These are phyloP conservation scores for Ovis canadensis DNA, from an alignment of 2,113 vertebrate genomes.

Conservation along the genomic window DNA sequence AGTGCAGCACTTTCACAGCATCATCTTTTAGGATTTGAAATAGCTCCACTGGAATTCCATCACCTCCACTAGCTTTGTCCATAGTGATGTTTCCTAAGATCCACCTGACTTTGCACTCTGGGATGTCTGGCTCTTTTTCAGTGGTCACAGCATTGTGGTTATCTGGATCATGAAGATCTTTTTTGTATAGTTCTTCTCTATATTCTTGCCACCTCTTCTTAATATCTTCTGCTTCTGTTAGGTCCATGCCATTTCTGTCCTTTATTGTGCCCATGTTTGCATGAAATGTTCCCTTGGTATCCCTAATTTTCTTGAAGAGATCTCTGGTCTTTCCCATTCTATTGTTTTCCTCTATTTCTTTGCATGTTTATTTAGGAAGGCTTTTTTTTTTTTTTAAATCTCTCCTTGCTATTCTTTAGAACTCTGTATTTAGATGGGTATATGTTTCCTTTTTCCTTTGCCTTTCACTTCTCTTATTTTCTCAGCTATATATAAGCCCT, in stretches of 20 bases:
- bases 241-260: neutral
- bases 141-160: neutral
- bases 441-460: neutral
- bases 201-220: neutral
- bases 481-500: neutral
- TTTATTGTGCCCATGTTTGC: neutral
- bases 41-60: neutral
- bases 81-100: neutral
- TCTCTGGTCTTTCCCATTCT: neutral
- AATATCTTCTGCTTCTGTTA: neutral
- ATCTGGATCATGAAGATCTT: neutral
- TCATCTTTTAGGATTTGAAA: neutral
- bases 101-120: neutral
- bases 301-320: neutral
- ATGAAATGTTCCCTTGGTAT: neutral
- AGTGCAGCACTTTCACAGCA: neutral
- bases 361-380: neutral
- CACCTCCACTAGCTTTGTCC: neutral
- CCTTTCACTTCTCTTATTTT: neutral
- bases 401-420: neutral
- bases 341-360: neutral
- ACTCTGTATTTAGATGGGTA: neutral
- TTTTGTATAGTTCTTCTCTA: neutral
- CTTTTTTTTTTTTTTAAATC: neutral
- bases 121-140: neutral